Evolutionary conservation across 2,797 vertebrate species (phyloP).

Genomic region (Gymnodraco acuticeps): DNA sequence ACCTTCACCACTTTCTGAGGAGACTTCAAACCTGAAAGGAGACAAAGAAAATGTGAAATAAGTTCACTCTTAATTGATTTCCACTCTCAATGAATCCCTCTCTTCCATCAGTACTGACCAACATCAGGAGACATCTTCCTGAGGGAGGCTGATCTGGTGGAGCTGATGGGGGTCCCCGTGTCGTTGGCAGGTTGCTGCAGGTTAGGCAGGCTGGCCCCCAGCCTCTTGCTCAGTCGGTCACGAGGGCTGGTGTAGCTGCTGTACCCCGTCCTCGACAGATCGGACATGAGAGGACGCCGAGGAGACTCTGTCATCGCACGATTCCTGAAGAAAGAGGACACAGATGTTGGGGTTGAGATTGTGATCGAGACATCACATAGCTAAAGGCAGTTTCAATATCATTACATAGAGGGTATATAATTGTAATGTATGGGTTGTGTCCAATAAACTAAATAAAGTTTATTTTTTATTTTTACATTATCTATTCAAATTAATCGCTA

Average conservation of each 20-base stretch:
- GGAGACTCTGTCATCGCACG: conserved; percentile 81
- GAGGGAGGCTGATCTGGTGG: conserved; percentile 52
- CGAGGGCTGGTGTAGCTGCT: conserved; percentile 63
- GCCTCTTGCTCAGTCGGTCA: conserved; percentile 79
- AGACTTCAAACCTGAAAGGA: conserved; percentile 79
- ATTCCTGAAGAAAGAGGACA: conserved; percentile 71
- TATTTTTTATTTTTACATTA: neutral
- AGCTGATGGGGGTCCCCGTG: neutral
- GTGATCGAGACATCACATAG: neutral
- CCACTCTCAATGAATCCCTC: neutral
- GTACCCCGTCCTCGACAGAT: conserved; percentile 81
- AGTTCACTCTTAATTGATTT: neutral
- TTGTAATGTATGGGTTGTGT: neutral
- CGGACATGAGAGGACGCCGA: conserved; percentile 85
- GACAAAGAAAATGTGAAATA: neutral
- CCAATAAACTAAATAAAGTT: neutral
- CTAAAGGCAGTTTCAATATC: neutral
- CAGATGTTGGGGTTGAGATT: neutral
- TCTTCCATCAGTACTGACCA: conserved; percentile 50
- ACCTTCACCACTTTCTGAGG: conserved; percentile 77
- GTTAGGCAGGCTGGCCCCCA: conserved; percentile 94
- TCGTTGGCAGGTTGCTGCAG: conserved; percentile 78
- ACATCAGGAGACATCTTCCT: conserved; percentile 69
- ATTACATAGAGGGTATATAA: neutral
- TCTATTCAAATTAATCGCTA: neutral